Percentiles rank a stretch among this genome's conserved stretches.
Evolutionary conservation across 2,888 invertebrate species (phyloP).

Genomic region (Troides oblongomaculatus): DNA sequence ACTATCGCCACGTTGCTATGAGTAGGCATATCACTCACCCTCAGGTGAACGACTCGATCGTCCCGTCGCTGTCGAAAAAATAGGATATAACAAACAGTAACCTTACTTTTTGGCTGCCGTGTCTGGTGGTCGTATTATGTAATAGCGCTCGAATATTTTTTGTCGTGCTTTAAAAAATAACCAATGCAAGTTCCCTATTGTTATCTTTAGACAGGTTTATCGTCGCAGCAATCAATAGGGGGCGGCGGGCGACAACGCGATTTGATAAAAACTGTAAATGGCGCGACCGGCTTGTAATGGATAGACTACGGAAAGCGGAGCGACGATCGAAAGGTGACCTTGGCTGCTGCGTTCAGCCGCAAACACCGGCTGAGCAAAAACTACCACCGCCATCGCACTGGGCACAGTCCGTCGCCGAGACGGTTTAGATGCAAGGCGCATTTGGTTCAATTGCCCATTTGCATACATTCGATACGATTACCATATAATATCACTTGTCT

Average conservation of each 20-base stretch:
- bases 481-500: conserved; percentile 29
- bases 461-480: conserved; percentile 30
- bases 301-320: conserved; percentile 52
- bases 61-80: no score
- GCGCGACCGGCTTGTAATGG: conserved; percentile 55
- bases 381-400: conserved; percentile 51
- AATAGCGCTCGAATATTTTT: conserved; percentile 30
- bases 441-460: conserved; percentile 29
- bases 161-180: conserved; percentile 32
- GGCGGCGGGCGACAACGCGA: conserved; percentile 36
- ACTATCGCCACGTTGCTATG: no score
- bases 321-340: conserved; percentile 53
- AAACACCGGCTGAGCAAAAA: conserved; percentile 50
- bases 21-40: no score
- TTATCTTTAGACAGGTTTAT: conserved; percentile 44
- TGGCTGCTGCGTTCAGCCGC: conserved; percentile 59
- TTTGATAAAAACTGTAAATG: conserved; percentile 55
- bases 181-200: conserved; percentile 39
- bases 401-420: conserved; percentile 47
- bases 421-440: conserved; percentile 26
- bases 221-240: conserved; percentile 41
- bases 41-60: no score
- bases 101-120: background rate
- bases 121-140: conserved; percentile 4
- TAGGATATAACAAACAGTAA: background rate